Evolutionary conservation across 2,113 vertebrate species (phyloP).

Genomic region (Nycticebus coucang): DNA sequence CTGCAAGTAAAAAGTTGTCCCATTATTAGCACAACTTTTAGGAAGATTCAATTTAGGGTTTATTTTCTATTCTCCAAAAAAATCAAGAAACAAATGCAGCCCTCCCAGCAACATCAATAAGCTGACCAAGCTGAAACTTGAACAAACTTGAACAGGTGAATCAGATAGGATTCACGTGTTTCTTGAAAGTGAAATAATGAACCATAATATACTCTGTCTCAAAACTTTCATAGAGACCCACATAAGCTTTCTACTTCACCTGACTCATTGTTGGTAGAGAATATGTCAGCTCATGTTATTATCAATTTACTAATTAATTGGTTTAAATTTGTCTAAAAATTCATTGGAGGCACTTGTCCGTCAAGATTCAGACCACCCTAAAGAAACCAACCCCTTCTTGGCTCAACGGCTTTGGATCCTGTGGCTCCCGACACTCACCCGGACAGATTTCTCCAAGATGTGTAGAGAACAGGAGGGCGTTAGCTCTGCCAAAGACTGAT

Average conservation of each 20-base stretch:
- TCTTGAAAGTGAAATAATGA: too few species aligned
- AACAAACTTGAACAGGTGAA: too few species aligned
- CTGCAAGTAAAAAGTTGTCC: background rate
- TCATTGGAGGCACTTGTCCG: background rate
- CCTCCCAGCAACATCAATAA: too few species aligned
- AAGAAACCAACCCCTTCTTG: background rate
- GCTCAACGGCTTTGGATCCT: background rate
- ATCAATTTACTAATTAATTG: background rate
- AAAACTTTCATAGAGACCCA: background rate
- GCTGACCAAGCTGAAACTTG: too few species aligned
- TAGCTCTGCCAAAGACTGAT: conserved; percentile 11
- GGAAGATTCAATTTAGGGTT: conserved; percentile 10
- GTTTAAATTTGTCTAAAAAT: background rate
- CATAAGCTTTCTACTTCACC: background rate
- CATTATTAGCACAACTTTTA: background rate
- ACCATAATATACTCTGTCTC: too few species aligned
- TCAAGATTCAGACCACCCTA: background rate
- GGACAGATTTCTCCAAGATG: conserved; percentile 14
- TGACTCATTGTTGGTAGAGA: background rate
- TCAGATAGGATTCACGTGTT: too few species aligned
- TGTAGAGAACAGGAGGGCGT: background rate
- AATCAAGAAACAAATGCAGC: too few species aligned
- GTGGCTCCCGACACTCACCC: background rate
- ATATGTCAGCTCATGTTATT: background rate
- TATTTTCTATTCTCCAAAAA: background rate